Evolutionary conservation across 1,140 invertebrate genomes (phyloP), one percentile per base, ranked within the genome.

Genomic region (Lepidurus arcticus): DNA sequence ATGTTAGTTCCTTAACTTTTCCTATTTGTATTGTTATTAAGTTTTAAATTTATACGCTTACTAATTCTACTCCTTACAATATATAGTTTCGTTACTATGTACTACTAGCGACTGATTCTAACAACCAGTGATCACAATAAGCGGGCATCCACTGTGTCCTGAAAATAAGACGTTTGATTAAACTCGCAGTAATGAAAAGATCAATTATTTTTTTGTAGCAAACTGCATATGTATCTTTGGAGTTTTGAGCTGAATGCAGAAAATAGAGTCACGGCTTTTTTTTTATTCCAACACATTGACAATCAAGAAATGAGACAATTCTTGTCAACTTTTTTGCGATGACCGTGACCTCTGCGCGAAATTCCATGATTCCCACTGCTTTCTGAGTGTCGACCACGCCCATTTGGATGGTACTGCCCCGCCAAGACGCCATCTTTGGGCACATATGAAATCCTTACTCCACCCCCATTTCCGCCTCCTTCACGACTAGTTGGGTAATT

Each of bases 361-460:
- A 11, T 24, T 26, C 42, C 76, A 76, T 42, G 34, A 53, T 34
- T 73, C 42, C 13, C 65, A 34, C 21, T 44, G 44, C 44, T 44
- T 42, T 53, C 24, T 42, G 21, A 42, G 76, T 13, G 42, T 26
- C 76, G 44, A 65, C n/a, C 53, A 13, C 53, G 8, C 53, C 53
- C 53, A 16, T 9, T 47, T 21, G 76, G 77, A 45, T 81, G 80
- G 24, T 82, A 79, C 76, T 83, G 83, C 44, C 81, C 80, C 8
- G 82, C 81, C 26, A 81, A 92, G 13, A 95, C 86, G 0, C 92
- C 91, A 85, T 95, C 93, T 83, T 94, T 95, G 80, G 93, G 93
- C 79, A 96, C 93, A 85, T 95, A 96, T 10, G 93, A 94, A 80
- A 95, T 94, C 73, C 93, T 85, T 4, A 94, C 93, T 8, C 84